Percentiles rank a stretch among this genome's conserved stretches.
These are phyloP conservation scores for Channa argus DNA, from an alignment of 2,113 vertebrate genomes.

Conservation along the genomic window DNA sequence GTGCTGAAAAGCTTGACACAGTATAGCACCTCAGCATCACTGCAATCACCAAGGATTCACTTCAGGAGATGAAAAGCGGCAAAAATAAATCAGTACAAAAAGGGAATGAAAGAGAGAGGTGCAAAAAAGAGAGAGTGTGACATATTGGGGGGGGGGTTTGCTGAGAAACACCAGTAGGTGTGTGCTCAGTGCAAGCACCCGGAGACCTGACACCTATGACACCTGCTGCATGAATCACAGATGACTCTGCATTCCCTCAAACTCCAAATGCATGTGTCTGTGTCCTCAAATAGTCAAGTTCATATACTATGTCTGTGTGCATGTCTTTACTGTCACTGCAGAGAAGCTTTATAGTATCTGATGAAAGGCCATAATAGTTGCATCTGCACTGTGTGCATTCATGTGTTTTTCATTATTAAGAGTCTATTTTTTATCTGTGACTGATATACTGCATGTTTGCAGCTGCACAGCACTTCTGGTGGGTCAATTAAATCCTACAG, in stretches of 20 bases:
- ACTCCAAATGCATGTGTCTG: background rate
- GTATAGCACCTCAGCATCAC: slow-evolving; percentile 4
- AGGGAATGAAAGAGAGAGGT: background rate
- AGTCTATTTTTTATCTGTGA: slow-evolving; percentile 38
- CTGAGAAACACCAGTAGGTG: slow-evolving; percentile 44
- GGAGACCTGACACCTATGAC: slow-evolving; percentile 47
- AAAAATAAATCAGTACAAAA: slow-evolving; percentile 34
- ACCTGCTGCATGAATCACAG: slow-evolving; percentile 31
- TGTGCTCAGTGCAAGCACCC: slow-evolving; percentile 20
- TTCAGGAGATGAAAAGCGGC: slow-evolving; percentile 30
- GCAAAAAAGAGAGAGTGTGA: slow-evolving; percentile 20
- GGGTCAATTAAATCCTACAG: slow-evolving; percentile 46
- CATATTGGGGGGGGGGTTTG: slow-evolving; percentile 18
- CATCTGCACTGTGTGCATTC: background rate
- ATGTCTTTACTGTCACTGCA: background rate
- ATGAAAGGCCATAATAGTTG: background rate
- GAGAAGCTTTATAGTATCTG: slow-evolving; percentile 1
- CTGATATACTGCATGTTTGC: slow-evolving; percentile 2
- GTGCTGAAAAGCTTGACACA: slow-evolving; percentile 12
- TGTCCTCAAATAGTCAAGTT: slow-evolving; percentile 9
- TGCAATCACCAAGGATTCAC: slow-evolving; percentile 26
- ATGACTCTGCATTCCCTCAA: slow-evolving; percentile 29
- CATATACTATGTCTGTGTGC: background rate
- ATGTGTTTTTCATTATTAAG: slow-evolving; percentile 37
- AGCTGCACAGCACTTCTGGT: slow-evolving; percentile 17